phyloP scores from a whole-genome alignment of 2,113 vertebrate genomes.

The Prunella fulvescens region DNA sequence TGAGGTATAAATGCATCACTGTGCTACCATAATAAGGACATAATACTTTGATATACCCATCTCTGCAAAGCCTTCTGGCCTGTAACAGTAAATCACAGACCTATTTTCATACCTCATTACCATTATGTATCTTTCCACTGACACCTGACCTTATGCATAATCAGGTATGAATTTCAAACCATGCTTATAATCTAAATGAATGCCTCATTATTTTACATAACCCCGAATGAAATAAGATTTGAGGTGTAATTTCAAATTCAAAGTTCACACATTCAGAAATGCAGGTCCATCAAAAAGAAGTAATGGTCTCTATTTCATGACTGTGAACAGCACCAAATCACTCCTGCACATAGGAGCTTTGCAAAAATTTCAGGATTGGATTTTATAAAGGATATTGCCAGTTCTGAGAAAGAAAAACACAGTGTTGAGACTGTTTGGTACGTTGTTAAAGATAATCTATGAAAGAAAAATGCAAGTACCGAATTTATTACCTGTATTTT shows the following conservation, averaged over 20 bases:
- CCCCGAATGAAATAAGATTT: not conserved
- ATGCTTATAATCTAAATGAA: not conserved
- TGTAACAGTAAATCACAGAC: not conserved
- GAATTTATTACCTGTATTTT: conserved; percentile 62
- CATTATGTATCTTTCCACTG: not conserved
- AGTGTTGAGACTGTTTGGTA: not conserved
- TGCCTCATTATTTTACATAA: not conserved
- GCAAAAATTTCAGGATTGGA: not conserved
- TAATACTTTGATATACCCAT: conserved; percentile 10
- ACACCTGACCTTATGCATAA: not conserved
- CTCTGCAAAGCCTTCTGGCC: conserved; percentile 7
- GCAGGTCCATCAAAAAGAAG: not conserved
- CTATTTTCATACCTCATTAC: conserved; percentile 40
- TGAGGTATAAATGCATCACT: not conserved
- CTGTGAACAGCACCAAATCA: not conserved
- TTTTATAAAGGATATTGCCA: not conserved
- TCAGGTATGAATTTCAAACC: conserved; percentile 7
- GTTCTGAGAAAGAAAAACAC: not conserved
- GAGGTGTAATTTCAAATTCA: not conserved
- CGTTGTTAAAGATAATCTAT: not conserved
- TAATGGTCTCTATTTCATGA: not conserved
- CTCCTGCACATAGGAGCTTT: not conserved
- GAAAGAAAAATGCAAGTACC: conserved; percentile 24
- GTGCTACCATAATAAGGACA: not conserved
- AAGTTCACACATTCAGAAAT: not conserved